Percentiles rank a stretch among this genome's conserved stretches.
These are phyloP conservation scores for Apomyelois bistriatella DNA, from an alignment of 2,888 invertebrate genomes.

Conservation along the genomic window DNA sequence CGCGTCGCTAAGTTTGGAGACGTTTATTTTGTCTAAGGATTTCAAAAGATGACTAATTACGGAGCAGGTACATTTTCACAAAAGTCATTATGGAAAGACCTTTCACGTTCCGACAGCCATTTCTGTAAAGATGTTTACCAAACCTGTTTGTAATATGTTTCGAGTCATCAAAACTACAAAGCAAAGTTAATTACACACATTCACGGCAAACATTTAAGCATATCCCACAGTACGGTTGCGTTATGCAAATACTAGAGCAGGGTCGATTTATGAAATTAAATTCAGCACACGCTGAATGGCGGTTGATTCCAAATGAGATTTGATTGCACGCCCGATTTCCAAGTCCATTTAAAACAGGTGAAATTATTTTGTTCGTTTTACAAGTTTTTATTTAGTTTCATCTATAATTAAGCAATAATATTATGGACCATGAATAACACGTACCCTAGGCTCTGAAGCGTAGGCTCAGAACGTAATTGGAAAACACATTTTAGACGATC, in stretches of 20 bases:
- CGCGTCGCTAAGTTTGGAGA: too few relatives aligned
- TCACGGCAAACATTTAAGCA: conserved; percentile 9
- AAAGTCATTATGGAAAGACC: too few relatives aligned
- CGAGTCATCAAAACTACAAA: background rate
- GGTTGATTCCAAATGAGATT: conserved; percentile 18
- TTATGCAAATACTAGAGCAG: conserved; percentile 16
- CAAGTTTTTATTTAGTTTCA: background rate
- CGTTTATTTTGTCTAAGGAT: too few relatives aligned
- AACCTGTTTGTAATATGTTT: too few relatives aligned
- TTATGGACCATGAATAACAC: too few relatives aligned
- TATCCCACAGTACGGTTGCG: background rate
- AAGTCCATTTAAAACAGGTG: background rate
- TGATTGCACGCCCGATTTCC: conserved; percentile 14
- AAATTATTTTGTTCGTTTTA: background rate
- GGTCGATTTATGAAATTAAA: conserved; percentile 21
- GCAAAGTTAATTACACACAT: conserved; percentile 11
- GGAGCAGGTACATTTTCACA: too few relatives aligned
- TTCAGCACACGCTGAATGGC: conserved; percentile 16
- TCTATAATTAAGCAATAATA: background rate
- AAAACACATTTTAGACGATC: too few relatives aligned
- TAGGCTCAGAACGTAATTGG: too few relatives aligned
- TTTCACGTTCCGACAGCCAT: too few relatives aligned
- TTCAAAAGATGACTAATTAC: too few relatives aligned
- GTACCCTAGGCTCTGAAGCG: too few relatives aligned
- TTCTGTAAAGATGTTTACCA: too few relatives aligned